Evolutionary conservation across 2,888 invertebrate species (phyloP).

Genomic region (Helleia helle): DNA sequence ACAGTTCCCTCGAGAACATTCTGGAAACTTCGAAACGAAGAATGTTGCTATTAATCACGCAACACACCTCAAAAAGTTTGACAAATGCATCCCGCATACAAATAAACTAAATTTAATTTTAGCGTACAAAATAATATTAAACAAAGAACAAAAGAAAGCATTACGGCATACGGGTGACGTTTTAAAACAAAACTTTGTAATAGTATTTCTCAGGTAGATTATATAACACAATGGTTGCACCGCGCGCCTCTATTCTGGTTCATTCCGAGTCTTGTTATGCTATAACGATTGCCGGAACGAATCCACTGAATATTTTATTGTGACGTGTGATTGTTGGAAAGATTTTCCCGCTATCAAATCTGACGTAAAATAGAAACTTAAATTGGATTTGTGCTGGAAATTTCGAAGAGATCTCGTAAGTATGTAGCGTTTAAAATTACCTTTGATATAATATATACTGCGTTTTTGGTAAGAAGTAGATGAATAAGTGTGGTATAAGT

Average conservation of each 20-base stretch:
- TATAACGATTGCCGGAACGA: slow-evolving; percentile 15
- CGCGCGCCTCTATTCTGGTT: too few species aligned
- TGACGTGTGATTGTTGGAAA: slow-evolving; percentile 8
- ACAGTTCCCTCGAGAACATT: too few species aligned
- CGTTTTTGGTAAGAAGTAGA: too few species aligned
- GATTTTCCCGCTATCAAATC: slow-evolving; percentile 1
- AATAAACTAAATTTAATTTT: slow-evolving; percentile 2
- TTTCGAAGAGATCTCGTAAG: not conserved
- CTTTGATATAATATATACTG: too few species aligned
- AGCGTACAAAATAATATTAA: slow-evolving; percentile 1
- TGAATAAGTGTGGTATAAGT: too few species aligned
- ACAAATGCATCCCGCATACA: not conserved
- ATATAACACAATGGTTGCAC: slow-evolving; percentile 1
- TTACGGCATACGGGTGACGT: not conserved
- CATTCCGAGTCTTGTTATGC: slow-evolving; percentile 5
- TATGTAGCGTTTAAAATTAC: too few species aligned
- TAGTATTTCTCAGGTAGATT: slow-evolving; percentile 10
- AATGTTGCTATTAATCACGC: not conserved
- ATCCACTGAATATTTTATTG: slow-evolving; percentile 17
- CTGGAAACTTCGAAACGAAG: too few species aligned
- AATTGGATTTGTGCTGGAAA: not conserved
- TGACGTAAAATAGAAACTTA: slow-evolving; percentile 5
- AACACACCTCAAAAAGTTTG: not conserved
- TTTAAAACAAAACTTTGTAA: slow-evolving; percentile 7
- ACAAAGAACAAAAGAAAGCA: slow-evolving; percentile 5